Evolutionary conservation across 2,113 vertebrate species (phyloP).

Genomic region (Zosterops pallidus): DNA sequence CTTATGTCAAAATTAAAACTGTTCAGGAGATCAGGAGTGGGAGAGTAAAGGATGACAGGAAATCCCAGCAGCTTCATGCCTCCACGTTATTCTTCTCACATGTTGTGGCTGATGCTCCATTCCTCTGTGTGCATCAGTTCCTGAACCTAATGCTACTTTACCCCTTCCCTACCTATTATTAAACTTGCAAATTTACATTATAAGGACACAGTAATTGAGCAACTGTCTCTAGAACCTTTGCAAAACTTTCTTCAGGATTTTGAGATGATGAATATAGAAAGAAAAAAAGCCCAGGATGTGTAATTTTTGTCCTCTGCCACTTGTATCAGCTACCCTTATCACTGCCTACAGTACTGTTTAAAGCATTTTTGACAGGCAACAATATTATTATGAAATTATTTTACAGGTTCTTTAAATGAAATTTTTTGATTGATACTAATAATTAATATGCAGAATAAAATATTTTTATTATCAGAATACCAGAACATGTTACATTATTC

Average conservation of each 20-base stretch:
- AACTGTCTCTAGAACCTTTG: not conserved
- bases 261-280: not conserved
- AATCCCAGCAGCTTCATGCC: not conserved
- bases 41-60: conserved; percentile 4
- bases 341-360: not conserved
- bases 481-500: not conserved
- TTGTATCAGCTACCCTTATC: not conserved
- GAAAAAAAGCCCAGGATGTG: not conserved
- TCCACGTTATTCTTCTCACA: not conserved
- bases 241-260: not conserved
- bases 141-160: not conserved
- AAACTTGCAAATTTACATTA: not conserved
- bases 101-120: not conserved
- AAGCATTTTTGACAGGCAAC: not conserved
- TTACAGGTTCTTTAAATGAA: not conserved
- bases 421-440: not conserved
- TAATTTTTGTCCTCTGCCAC: not conserved
- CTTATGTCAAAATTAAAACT: not conserved
- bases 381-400: not conserved
- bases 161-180: not conserved
- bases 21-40: not conserved
- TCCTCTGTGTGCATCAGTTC: not conserved
- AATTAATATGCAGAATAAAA: not conserved
- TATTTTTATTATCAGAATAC: not conserved
- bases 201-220: not conserved